These are phyloP conservation scores for Nicator chloris DNA, from an alignment of 2,113 vertebrate genomes.

Conservation along the genomic window DNA sequence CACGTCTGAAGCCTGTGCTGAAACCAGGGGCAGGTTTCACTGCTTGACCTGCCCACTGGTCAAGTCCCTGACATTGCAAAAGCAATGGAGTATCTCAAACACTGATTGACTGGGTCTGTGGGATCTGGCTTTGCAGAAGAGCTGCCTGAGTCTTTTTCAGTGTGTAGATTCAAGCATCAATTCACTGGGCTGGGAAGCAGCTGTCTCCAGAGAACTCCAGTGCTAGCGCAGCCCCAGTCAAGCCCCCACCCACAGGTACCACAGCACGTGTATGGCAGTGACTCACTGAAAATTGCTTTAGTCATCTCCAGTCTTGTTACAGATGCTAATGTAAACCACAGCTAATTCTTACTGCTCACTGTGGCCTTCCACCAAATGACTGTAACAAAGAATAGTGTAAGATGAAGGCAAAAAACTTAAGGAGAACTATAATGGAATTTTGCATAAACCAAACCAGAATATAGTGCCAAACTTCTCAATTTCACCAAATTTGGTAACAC, in stretches of 20 bases:
- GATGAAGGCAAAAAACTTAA: not conserved
- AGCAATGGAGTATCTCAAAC: not conserved
- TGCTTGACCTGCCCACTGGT: not conserved
- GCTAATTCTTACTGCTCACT: not conserved
- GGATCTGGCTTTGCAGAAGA: not conserved
- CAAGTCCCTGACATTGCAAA: not conserved
- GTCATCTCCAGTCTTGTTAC: not conserved
- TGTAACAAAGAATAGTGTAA: not conserved
- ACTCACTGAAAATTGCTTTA: not conserved
- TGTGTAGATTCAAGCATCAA: not conserved
- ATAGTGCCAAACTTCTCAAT: not conserved
- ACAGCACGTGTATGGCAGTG: not conserved
- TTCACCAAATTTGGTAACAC: rapidly evolving
- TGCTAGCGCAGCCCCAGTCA: not conserved
- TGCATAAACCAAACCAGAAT: not conserved
- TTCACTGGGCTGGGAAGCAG: not conserved
- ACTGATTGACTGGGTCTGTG: not conserved
- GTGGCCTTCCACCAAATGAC: not conserved
- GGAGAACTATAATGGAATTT: not conserved
- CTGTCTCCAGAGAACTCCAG: not conserved
- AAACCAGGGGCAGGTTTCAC: not conserved
- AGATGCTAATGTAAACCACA: not conserved
- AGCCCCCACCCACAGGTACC: not conserved
- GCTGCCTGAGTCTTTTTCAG: not conserved
- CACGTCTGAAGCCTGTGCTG: not conserved